Conservation (phyloP, 2,888 invertebrate genomes). For the Buathra laborator region DNA sequence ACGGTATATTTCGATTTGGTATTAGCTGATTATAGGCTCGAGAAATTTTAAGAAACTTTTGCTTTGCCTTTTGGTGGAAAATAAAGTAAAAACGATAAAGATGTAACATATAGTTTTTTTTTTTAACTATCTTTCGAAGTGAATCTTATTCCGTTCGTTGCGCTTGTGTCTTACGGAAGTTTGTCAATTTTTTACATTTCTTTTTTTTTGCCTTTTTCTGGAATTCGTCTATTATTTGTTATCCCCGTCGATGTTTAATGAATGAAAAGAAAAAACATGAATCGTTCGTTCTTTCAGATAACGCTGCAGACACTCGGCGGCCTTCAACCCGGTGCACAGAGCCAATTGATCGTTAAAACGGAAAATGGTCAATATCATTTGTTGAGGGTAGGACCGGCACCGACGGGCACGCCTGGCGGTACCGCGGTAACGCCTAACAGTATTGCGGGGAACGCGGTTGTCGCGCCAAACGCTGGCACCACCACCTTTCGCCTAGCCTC, state of each 20-base stretch:
- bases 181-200: background rate
- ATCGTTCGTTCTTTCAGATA: conserved; percentile 87
- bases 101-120: too few species aligned
- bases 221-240: background rate
- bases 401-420: conserved; percentile 86
- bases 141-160: too few species aligned
- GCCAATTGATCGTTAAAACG: conserved; percentile 96
- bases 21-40: too few species aligned
- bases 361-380: conserved; percentile 98
- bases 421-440: conserved; percentile 85
- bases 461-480: conserved; percentile 86
- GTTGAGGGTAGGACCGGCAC: conserved; percentile 94
- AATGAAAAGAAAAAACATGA: background rate
- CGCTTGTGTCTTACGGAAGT: background rate
- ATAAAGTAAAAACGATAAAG: too few species aligned
- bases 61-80: too few species aligned
- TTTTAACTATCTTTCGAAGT: too few species aligned
- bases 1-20: too few species aligned
- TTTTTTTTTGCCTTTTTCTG: background rate
- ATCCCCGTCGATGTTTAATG: background rate
- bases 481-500: conserved; percentile 94
- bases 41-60: too few species aligned
- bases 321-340: conserved; percentile 93
- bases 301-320: conserved; percentile 95
- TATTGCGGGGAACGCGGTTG: conserved; percentile 82